These are phyloP conservation scores for Nipponia nippon DNA, from an alignment of 2,113 vertebrate genomes.

Conservation along the genomic window DNA sequence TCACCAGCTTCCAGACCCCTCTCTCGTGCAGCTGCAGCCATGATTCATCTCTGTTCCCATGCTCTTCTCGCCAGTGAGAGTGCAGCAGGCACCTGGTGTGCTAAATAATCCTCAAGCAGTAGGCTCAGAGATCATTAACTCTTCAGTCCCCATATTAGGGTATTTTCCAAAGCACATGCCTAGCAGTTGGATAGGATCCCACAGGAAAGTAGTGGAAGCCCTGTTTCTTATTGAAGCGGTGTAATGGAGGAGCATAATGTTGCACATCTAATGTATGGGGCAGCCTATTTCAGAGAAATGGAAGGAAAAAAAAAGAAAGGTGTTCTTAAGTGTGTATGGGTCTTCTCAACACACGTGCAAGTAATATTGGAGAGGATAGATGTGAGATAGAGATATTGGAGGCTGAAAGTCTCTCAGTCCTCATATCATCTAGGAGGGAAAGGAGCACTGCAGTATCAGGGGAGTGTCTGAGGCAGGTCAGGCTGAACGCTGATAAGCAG, in stretches of 20 bases:
- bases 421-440: neutral
- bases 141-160: neutral
- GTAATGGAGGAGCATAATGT: fast-evolving
- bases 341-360: neutral
- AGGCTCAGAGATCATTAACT: conserved; percentile 3
- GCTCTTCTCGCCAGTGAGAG: conserved; percentile 42
- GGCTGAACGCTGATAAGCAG: neutral
- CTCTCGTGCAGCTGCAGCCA: conserved; percentile 46
- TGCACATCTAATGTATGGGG: neutral
- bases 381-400: neutral
- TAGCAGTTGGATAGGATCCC: neutral
- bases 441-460: neutral
- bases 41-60: conserved; percentile 50
- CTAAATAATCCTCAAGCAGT: conserved; percentile 49
- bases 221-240: neutral
- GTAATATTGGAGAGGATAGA: neutral
- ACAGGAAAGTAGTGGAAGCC: fast-evolving
- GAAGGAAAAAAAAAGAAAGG: neutral
- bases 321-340: neutral
- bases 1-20: conserved; percentile 38
- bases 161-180: neutral
- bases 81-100: conserved; percentile 58
- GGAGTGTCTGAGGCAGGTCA: neutral
- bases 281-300: neutral
- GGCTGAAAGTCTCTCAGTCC: neutral